Conservation (phyloP, 2,113 vertebrate species). For the Hippocampus abdominalis region DNA sequence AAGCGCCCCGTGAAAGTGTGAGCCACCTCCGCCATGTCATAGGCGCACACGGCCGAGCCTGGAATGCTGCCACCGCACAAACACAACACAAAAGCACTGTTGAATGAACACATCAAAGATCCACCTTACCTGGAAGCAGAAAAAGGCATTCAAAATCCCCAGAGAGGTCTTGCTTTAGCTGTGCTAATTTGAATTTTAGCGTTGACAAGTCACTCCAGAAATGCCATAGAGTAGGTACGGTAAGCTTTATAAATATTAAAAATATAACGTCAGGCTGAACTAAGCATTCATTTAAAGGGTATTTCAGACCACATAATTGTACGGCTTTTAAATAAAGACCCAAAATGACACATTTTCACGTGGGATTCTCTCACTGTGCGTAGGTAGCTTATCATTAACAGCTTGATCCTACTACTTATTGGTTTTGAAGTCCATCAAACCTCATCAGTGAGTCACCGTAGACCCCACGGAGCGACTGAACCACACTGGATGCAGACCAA, state of each 20-base stretch:
- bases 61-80: constrained; percentile 81
- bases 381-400: constrained; percentile 3
- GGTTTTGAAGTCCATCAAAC: constrained; percentile 4
- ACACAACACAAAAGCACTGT: constrained; percentile 30
- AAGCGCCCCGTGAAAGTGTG: constrained; percentile 92
- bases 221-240: not conserved
- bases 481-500: not conserved
- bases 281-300: not conserved
- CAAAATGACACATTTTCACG: not conserved
- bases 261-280: not conserved
- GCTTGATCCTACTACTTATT: not conserved
- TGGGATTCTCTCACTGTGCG: not conserved
- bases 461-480: not conserved
- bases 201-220: not conserved
- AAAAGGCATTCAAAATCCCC: constrained; percentile 26
- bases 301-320: constrained; percentile 4
- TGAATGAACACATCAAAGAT: constrained; percentile 44
- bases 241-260: constrained; percentile 2
- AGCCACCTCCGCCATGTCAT: constrained; percentile 94
- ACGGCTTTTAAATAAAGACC: constrained; percentile 2
- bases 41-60: constrained; percentile 96
- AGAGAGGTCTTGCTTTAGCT: constrained; percentile 20
- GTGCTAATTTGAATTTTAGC: constrained; percentile 6
- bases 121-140: constrained; percentile 35
- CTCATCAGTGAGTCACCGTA: not conserved